Conservation (phyloP, 2,113 vertebrate genomes). For the Stictonetta naevosa region DNA sequence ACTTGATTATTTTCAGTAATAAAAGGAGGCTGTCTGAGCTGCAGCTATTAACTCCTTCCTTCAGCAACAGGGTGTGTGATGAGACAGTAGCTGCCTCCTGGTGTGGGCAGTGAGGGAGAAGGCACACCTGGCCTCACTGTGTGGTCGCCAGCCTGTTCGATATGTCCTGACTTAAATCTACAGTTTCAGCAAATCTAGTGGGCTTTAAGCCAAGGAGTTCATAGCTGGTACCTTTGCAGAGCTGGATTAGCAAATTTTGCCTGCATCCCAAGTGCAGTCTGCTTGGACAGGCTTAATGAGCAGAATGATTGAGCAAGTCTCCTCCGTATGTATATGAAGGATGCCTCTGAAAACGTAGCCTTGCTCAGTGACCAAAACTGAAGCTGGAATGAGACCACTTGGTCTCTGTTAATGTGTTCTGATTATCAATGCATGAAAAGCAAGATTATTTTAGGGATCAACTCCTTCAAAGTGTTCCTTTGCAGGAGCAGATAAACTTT, state of each 20-base stretch:
- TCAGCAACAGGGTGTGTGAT: not conserved
- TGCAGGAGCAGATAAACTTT: not conserved
- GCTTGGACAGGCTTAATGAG: not conserved
- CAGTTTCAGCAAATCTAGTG: not conserved
- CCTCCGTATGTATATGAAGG: not conserved
- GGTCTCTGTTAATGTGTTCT: not conserved
- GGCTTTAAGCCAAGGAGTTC: not conserved
- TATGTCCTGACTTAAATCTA: not conserved
- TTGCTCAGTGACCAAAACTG: not conserved
- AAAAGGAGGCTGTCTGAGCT: not conserved
- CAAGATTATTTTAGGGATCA: not conserved
- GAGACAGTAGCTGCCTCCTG: not conserved
- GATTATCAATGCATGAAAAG: not conserved
- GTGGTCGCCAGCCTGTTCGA: not conserved
- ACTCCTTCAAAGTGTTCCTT: not conserved
- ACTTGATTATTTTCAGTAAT: not conserved
- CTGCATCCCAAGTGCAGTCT: rapidly evolving
- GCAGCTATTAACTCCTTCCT: not conserved
- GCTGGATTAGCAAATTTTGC: not conserved
- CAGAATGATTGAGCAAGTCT: not conserved
- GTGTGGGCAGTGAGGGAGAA: not conserved
- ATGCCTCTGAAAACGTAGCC: not conserved
- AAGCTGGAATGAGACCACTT: not conserved
- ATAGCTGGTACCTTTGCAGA: not conserved
- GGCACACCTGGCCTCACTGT: not conserved